Evolutionary conservation across 2,888 invertebrate species (phyloP), one percentile per base, ranked within the genome.

Genomic region (Ophion costatus): DNA sequence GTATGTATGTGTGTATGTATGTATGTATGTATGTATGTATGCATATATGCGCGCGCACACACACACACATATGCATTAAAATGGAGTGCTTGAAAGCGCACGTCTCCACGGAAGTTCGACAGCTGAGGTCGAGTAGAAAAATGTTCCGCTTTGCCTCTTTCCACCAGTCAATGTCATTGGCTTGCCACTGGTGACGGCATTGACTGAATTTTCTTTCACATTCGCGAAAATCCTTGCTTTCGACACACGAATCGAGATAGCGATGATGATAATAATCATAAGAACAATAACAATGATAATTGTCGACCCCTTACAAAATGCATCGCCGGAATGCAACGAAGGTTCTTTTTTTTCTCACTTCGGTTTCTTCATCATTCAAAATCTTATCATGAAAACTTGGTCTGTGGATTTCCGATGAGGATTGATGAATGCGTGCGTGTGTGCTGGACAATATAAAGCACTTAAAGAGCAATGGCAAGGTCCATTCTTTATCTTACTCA

Each of bases 71-170:
- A 42, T 3, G 38, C n/a, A 2, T 11, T 2, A 24, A 9, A 9
- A 17, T 29, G 66, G 67, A 20, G 29, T 20, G 33, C 20, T 57
- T 14, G 29, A 69, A 24, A 71, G 29, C 64, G 22, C 63, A 42
- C 71, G 22, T 29, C 20, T 20, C 66, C 29, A 61, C 82, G 78
- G 82, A 78, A 82, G 82, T 82, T 78, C 77, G 82, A 82, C 82
- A 69, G 78, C 78, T 78, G 82, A 78, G 78, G 78, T 78, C 73
- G 69, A 78, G 73, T 56, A 69, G 82, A 78, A 82, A 82, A 82
- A 82, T 73, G 67, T 73, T 82, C 38, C 74, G 77, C 64, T 82
- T 64, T 51, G 73, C 24, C 61, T 74, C 61, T 57, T 51, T 57
- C 76, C 67, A 59, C 71, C 57, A 77, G 63, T 82, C 77, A 82